Evolutionary conservation across 2,888 invertebrate species (phyloP).

Genomic region (Erpobdella octoculata): DNA sequence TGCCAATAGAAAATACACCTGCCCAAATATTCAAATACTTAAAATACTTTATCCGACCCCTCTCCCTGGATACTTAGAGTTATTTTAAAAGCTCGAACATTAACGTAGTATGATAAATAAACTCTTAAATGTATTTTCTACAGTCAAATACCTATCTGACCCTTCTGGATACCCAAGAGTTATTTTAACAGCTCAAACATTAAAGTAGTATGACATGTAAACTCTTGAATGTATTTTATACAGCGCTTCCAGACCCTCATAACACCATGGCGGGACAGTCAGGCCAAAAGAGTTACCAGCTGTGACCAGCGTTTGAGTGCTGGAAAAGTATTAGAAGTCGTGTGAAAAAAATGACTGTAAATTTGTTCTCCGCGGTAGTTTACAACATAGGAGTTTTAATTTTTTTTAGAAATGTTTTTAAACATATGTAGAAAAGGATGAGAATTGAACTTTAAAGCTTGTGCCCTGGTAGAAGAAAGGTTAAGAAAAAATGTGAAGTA

Average conservation of each 20-base stretch:
- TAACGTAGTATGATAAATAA: neutral
- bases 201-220: neutral
- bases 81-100: neutral
- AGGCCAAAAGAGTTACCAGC: constrained; percentile 6
- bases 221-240: neutral
- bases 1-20: no score
- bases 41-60: no score
- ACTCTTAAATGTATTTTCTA: neutral
- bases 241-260: constrained; percentile 33
- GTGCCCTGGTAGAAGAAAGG: no score
- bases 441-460: neutral
- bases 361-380: neutral
- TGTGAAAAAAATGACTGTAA: neutral
- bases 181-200: neutral
- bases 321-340: neutral
- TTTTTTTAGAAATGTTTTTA: neutral
- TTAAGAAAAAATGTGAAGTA: no score
- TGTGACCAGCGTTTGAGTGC: neutral
- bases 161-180: constrained; percentile 16
- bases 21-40: no score
- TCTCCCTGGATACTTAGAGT: neutral
- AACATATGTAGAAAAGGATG: neutral
- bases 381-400: neutral
- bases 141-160: constrained; percentile 4
- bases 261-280: constrained; percentile 35